Percentiles rank a stretch among this genome's conserved stretches.
Conservation (phyloP, 1,140 invertebrate genomes). For the Trichonephila clavipes region DNA sequence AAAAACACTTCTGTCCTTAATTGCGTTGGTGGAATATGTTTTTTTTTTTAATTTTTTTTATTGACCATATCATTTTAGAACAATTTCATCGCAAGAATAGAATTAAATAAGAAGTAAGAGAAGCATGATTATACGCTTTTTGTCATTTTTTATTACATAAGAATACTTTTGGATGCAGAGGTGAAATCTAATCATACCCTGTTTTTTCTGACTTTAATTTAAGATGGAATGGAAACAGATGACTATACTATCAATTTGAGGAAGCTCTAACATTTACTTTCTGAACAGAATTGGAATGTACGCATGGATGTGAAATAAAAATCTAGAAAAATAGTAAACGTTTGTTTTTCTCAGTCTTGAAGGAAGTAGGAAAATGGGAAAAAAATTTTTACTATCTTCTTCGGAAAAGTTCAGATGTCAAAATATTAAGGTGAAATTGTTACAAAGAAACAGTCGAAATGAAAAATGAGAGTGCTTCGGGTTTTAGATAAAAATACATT, state of each 20-base stretch:
- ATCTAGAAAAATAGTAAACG: not conserved
- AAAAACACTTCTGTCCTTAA: not conserved
- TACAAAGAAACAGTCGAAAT: not conserved
- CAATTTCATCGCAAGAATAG: not conserved
- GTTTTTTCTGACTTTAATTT: not conserved
- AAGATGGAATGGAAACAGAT: not conserved
- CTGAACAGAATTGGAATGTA: not conserved
- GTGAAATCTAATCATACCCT: not conserved
- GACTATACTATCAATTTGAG: not conserved
- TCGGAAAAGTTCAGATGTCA: not conserved
- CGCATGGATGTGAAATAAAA: not conserved
- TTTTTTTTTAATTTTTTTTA: not conserved
- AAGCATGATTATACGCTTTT: too few species aligned
- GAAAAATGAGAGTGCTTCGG: not conserved
- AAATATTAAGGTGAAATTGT: not conserved
- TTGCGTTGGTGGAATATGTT: not conserved
- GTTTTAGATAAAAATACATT: not conserved
- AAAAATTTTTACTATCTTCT: not conserved
- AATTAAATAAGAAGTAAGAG: not conserved
- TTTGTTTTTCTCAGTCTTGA: not conserved
- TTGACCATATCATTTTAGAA: not conserved
- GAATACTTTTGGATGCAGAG: not conserved
- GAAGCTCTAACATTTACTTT: not conserved
- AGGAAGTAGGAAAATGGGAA: constrained; percentile 11
- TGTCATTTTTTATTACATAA: not conserved